Conservation (phyloP, 2,888 invertebrate genomes). For the Leucoma salicis region DNA sequence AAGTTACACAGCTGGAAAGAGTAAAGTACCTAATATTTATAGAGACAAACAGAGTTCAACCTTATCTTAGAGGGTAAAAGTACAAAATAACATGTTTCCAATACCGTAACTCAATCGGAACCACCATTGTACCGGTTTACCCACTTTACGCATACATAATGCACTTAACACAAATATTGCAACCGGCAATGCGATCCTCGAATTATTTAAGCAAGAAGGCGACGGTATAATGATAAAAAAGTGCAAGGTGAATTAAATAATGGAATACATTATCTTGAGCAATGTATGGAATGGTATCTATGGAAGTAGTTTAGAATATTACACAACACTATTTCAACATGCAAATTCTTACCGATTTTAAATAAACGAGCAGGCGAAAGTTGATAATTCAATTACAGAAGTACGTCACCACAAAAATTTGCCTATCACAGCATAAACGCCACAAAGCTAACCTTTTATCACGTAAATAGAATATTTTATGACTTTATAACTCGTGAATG, state of each 20-base stretch:
- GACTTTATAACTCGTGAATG: slow-evolving; percentile 13
- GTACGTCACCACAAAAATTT: slow-evolving; percentile 20
- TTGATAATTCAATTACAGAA: slow-evolving; percentile 35
- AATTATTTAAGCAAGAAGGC: slow-evolving; percentile 1
- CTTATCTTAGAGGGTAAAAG: slow-evolving; percentile 4
- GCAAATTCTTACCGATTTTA: slow-evolving; percentile 27
- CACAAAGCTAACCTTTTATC: slow-evolving; percentile 16
- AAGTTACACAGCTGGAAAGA: not conserved
- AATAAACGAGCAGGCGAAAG: slow-evolving; percentile 17
- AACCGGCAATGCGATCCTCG: slow-evolving; percentile 18
- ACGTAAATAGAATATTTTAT: slow-evolving; percentile 16
- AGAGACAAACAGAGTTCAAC: slow-evolving; percentile 4
- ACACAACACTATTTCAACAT: slow-evolving; percentile 24
- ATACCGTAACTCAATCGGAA: not conserved
- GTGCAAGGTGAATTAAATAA: slow-evolving; percentile 2
- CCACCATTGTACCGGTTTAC: slow-evolving; percentile 14
- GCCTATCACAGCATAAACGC: slow-evolving; percentile 6
- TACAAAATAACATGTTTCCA: not conserved
- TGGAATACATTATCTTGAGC: not conserved
- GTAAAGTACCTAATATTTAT: no score
- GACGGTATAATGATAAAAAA: slow-evolving; percentile 22
- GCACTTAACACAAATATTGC: not conserved
- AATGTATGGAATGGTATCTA: not conserved
- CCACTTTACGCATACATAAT: slow-evolving; percentile 14
- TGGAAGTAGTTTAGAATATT: slow-evolving; percentile 25